Evolutionary conservation across 2,888 invertebrate genomes (phyloP), one percentile per base, ranked within the genome.

Genomic region (Pheosia gnoma): DNA sequence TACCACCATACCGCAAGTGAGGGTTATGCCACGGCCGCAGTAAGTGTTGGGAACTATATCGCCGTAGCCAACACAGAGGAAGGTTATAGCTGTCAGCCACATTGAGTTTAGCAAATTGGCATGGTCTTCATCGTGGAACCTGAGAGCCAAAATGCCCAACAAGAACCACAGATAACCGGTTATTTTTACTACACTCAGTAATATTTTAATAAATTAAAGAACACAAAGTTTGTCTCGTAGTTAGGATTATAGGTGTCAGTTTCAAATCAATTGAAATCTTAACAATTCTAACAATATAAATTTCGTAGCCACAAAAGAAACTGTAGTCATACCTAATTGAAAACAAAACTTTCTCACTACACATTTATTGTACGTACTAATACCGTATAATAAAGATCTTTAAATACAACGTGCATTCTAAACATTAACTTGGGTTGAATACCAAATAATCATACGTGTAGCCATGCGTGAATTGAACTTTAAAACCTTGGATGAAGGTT

Each of bases 21-120:
- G 98, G 85, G 99, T 99, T 90, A 99, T 99, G 87, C 98, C 98
- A 89, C 99, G 96, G 87, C 99, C 99, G 95, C 99, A 99, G 95
- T 99, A 99, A 77, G 99, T 99, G 95, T 99, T 99, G 89, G 99
- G 99, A 87, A 99, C 99, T 88, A 99, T 98, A 95, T 99, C 99
- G 82, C 99, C 99, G 94, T 99, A 99, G 90, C 99, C 99, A 85
- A 99, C 99, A 95, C 99, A 99, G 89, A 99, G 97, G 95, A 99
- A 99, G 84, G 99, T 99, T 93, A 99, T 99, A 93, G 99, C 99
- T 89, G 99, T 99, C 95, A 99, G 96, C 99, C 99, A 99, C 98
- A 99, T 98, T 90, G 99, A 98, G 95, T 99, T 99, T 94, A 98
- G 96, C 91, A 99, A 97, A 95, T 99, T 99, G 90, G 98, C 98